Evolutionary conservation across 2,797 vertebrate genomes (phyloP).

Genomic region (Betta splendens): DNA sequence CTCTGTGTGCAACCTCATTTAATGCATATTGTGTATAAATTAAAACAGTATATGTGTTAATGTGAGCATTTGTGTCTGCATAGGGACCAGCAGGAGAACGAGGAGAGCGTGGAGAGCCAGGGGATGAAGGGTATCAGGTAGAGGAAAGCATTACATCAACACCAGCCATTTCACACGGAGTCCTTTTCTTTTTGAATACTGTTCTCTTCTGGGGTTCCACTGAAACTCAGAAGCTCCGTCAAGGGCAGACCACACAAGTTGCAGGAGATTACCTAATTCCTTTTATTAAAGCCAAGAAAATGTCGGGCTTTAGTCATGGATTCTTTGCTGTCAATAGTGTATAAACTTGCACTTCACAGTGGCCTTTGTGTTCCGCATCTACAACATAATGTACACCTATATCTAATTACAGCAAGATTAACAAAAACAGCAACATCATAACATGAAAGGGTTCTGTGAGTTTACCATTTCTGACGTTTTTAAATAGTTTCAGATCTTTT

Average conservation of each 20-base stretch:
- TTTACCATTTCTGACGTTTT: background rate
- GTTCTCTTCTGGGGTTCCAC: slow-evolving; percentile 5
- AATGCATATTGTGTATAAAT: no score
- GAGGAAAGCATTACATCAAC: slow-evolving; percentile 32
- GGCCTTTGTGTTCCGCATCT: background rate
- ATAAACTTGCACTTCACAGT: background rate
- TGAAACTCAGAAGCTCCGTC: slow-evolving; percentile 25
- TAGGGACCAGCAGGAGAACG: slow-evolving; percentile 88
- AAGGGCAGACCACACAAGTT: slow-evolving; percentile 56
- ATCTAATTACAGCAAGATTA: background rate
- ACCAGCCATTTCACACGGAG: slow-evolving; percentile 11
- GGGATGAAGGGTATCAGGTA: slow-evolving; percentile 93
- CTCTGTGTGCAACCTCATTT: no score
- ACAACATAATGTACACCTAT: background rate
- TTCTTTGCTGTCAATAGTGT: slow-evolving; percentile 1
- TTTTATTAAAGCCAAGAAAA: slow-evolving; percentile 10
- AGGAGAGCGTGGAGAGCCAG: slow-evolving; percentile 91
- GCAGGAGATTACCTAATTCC: slow-evolving; percentile 38
- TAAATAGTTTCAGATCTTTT: no score
- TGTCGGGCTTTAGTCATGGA: slow-evolving; percentile 33
- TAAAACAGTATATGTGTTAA: slow-evolving; percentile 35
- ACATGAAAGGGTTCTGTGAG: background rate
- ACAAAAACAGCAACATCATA: background rate
- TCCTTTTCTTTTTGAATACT: slow-evolving; percentile 11
- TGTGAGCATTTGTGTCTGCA: slow-evolving; percentile 67